A percentile compares a stretch with the other conserved stretches of the same genome.
Evolutionary conservation across 2,113 vertebrate species (phyloP).

Genomic region (Ciconia stormi): DNA sequence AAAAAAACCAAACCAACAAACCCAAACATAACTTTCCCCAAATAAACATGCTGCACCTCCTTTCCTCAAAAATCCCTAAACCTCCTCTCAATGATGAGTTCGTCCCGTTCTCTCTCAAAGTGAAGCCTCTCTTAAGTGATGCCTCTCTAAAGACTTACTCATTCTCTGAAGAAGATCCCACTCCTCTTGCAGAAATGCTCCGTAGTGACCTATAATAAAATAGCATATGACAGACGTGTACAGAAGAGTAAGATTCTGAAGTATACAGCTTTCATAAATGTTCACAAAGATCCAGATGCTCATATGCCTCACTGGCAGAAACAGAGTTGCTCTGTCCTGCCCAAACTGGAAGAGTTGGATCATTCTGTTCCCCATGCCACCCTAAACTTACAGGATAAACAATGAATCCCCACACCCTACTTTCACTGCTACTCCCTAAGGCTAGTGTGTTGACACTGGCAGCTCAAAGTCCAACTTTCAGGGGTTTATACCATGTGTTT

Average conservation of each 20-base stretch:
- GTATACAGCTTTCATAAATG: neutral
- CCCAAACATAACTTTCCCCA: neutral
- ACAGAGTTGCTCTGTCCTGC: neutral
- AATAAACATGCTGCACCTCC: neutral
- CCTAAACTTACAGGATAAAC: neutral
- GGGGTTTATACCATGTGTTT: neutral
- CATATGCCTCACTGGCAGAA: neutral
- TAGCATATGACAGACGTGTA: neutral
- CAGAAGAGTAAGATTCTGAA: neutral
- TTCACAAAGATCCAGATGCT: neutral
- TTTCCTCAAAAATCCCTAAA: neutral
- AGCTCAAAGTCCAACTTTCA: neutral
- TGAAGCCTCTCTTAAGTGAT: neutral
- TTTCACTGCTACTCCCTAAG: neutral
- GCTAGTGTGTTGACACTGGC: neutral
- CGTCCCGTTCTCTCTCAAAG: neutral
- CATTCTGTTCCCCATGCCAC: neutral
- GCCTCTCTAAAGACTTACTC: constrained; percentile 77
- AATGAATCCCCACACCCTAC: neutral
- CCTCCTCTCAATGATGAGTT: neutral
- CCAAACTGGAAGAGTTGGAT: neutral
- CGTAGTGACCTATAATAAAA: constrained; percentile 86
- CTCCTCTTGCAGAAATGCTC: constrained; percentile 94
- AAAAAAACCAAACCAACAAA: neutral
- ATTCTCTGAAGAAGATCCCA: constrained; percentile 94